Conservation (phyloP, 1,140 invertebrate genomes). For the Drosophila gunungcola region DNA sequence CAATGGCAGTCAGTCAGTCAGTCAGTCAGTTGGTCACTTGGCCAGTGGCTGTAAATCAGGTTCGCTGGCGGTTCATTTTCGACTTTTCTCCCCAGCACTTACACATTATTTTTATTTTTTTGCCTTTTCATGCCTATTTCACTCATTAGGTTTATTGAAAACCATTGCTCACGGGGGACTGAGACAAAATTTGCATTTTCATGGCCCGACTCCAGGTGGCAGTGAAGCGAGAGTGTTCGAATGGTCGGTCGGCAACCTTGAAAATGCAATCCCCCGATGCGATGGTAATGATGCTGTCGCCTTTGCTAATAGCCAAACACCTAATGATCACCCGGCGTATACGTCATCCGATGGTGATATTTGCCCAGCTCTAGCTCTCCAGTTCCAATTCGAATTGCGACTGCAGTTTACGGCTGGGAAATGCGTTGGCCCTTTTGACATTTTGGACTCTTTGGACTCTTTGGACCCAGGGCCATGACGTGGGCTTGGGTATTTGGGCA, state of each 20-base stretch:
- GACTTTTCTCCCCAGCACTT: slow-evolving; percentile 16
- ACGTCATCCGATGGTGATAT: slow-evolving; percentile 10
- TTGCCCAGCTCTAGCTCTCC: slow-evolving; percentile 24
- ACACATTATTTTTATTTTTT: slow-evolving; percentile 24
- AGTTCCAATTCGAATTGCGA: slow-evolving; percentile 11
- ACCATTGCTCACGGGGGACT: slow-evolving; percentile 58
- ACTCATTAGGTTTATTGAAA: slow-evolving; percentile 72
- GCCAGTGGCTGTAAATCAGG: slow-evolving; percentile 64
- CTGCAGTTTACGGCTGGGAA: slow-evolving; percentile 41
- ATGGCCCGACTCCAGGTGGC: slow-evolving; percentile 49
- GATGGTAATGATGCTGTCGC: slow-evolving; percentile 44
- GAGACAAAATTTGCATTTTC: slow-evolving; percentile 72
- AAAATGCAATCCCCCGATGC: slow-evolving; percentile 51
- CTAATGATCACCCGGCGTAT: slow-evolving; percentile 58
- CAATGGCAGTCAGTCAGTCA: slow-evolving; percentile 50
- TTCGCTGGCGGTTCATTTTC: slow-evolving; percentile 43
- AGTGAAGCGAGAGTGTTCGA: slow-evolving; percentile 28
- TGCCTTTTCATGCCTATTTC: slow-evolving; percentile 62
- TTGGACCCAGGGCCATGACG: slow-evolving; percentile 26
- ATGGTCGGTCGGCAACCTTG: slow-evolving; percentile 52
- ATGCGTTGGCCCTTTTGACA: slow-evolving; percentile 34
- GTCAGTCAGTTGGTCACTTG: slow-evolving; percentile 25
- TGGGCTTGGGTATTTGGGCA: slow-evolving; percentile 17
- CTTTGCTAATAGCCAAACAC: slow-evolving; percentile 43
- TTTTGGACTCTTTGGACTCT: background rate